Base-by-base conservation (phyloP, 2,797 vertebrate genomes). In the Sebastes alutus region DNA sequence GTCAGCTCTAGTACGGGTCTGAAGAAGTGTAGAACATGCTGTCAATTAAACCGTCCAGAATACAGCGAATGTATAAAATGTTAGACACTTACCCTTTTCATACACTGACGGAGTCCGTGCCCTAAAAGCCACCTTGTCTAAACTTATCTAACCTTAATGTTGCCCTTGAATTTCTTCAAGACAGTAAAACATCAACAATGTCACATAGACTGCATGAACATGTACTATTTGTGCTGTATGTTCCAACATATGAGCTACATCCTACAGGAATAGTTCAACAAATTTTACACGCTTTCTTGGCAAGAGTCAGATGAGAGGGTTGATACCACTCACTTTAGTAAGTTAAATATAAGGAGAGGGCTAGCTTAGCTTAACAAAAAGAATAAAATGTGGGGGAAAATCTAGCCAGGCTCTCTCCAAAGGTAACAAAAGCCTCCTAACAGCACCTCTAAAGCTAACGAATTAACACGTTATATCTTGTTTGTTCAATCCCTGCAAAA, bases 1-100 rank as follows among this genome's bases (percentile, higher is more conserved):
- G 42, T 83, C 89, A 87, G 76, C 9, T 80, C 63, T 65, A 29
- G 33, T 81, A 33, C 29, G 81, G 56, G 61, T 77, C 49, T 68
- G n/a, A 70, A 46, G 23, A 82, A 72, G 14, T 69, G 38, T 20
- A 30, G 22, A 66, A 77, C 67, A 85, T 0, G 33, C 73, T 67
- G 72, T 87, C 71, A 84, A 67, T 73, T 80, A 2, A 77, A 67
- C 61, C 6, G 7, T 14, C 49, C 20, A 84, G 65, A 77, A 79
- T 22, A 22, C 54, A 29, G 22, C 7, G 18, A 66, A 32, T 67
- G 62, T 66, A 14, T 69, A 58, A 87, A 56, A 64, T 55, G 58
- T 67, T 4, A 42, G 63, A 54, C 38, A 78, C 55, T 49, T 63
- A 68, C 2, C 42, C 58, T 72, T 83, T 82, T 55, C 18, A 65